A percentile compares a stretch with the other conserved stretches of the same genome.
Conservation (phyloP, 2,888 invertebrate genomes). For the Lissocephala sabroskyi region DNA sequence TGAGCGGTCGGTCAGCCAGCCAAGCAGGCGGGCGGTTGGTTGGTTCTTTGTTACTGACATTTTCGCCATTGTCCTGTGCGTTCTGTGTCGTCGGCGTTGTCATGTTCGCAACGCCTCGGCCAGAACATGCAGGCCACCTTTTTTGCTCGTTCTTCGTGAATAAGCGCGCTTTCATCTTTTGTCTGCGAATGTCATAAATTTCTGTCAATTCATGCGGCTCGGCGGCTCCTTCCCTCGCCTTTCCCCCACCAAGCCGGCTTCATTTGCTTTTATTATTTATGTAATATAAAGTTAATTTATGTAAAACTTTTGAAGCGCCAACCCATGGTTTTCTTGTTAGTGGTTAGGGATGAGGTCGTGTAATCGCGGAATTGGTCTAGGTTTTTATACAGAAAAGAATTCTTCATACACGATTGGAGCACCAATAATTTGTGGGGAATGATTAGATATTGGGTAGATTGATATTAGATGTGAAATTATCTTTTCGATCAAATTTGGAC, state of each 20-base stretch:
- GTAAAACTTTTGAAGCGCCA: conserved; percentile 16
- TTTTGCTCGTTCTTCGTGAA: no score
- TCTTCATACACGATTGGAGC: no score
- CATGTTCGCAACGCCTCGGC: conserved; percentile 19
- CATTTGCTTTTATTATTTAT: conserved; percentile 28
- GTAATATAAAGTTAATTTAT: conserved; percentile 31
- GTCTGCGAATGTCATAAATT: conserved; percentile 26
- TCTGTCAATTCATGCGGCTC: conserved; percentile 12
- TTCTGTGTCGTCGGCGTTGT: conserved; percentile 11
- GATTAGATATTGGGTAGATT: no score
- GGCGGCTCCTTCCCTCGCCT: no score
- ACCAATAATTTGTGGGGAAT: no score
- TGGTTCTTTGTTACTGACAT: conserved; percentile 55
- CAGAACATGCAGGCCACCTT: neutral
- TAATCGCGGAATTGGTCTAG: no score
- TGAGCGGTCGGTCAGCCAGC: neutral
- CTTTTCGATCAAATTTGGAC: no score
- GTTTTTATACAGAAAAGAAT: no score
- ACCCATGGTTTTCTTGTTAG: no score
- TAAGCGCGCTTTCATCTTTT: no score
- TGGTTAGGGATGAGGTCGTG: no score
- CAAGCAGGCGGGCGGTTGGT: conserved; percentile 12
- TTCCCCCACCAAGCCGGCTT: neutral
- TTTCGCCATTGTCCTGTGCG: conserved; percentile 50
- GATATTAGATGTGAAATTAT: no score